phyloP scores from a whole-genome alignment of 2,888 invertebrate genomes.

The Drepanosiphum platanoidis region DNA sequence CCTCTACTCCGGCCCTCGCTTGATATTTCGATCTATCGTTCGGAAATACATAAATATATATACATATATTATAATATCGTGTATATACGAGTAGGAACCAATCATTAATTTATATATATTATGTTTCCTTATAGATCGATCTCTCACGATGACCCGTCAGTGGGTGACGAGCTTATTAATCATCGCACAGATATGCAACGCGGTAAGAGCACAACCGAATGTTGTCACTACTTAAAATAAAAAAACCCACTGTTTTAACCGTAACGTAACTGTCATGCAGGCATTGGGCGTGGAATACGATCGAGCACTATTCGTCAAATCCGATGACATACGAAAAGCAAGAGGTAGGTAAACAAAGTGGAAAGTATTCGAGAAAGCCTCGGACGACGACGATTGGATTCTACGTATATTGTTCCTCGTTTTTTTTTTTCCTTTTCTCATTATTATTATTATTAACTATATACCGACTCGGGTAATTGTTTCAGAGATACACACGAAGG shows the following conservation, averaged over 20 bases:
- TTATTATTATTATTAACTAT: no score
- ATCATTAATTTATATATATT: slow-evolving; percentile 14
- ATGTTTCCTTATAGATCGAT: slow-evolving; percentile 33
- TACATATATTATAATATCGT: not conserved
- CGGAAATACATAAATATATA: not conserved
- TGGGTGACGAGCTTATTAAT: slow-evolving; percentile 45
- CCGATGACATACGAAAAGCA: slow-evolving; percentile 54
- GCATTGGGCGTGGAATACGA: slow-evolving; percentile 15
- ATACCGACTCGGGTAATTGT: no score
- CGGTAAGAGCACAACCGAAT: slow-evolving; percentile 26
- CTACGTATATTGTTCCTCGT: not conserved
- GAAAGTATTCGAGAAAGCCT: not conserved
- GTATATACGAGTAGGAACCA: not conserved
- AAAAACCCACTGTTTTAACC: not conserved
- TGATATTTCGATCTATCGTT: not conserved
- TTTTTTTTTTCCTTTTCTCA: no score
- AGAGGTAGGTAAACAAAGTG: slow-evolving; percentile 54
- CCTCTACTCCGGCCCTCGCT: not conserved
- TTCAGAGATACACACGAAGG: slow-evolving; percentile 53
- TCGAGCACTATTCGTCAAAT: slow-evolving; percentile 53
- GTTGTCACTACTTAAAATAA: not conserved
- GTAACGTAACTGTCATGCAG: slow-evolving; percentile 9
- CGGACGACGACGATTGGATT: not conserved
- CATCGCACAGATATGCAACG: slow-evolving; percentile 33
- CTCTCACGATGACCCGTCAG: slow-evolving; percentile 53